A percentile compares a stretch with the other conserved stretches of the same genome.
These are phyloP conservation scores for Ibycter americanus DNA, from an alignment of 2,797 vertebrate genomes.

Conservation along the genomic window DNA sequence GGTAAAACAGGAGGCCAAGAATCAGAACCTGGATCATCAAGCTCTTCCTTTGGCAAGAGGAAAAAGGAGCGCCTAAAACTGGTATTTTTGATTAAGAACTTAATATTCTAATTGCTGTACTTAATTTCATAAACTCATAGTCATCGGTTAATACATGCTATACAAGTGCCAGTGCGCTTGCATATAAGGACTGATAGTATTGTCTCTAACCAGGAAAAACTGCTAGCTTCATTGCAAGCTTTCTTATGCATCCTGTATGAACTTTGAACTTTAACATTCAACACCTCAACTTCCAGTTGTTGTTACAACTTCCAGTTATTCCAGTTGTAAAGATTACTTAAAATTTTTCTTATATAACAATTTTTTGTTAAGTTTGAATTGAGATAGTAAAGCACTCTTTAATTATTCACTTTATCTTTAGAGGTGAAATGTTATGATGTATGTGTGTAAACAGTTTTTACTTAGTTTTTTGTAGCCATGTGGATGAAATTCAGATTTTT, in stretches of 20 bases:
- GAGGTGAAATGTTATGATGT: neutral
- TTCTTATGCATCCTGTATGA: neutral
- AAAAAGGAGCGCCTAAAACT: slow-evolving; percentile 93
- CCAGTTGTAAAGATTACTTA: neutral
- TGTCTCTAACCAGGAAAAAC: neutral
- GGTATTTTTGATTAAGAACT: slow-evolving; percentile 78
- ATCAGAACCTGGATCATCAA: slow-evolving; percentile 92
- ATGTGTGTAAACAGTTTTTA: neutral
- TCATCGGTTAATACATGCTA: neutral
- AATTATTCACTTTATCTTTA: neutral
- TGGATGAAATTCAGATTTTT: neutral
- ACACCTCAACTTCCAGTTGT: neutral
- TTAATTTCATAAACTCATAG: neutral
- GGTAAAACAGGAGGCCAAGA: slow-evolving; percentile 84
- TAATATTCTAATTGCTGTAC: neutral
- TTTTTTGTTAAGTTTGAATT: neutral
- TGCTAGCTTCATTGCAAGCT: neutral
- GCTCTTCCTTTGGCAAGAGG: slow-evolving; percentile 85
- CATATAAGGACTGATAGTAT: neutral
- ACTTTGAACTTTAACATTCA: neutral
- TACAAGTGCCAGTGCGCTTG: neutral
- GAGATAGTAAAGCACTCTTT: neutral
- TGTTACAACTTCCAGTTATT: neutral
- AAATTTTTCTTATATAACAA: neutral
- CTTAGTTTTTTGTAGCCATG: neutral